Evolutionary conservation across 2,888 invertebrate genomes (phyloP), one percentile per base, ranked within the genome.

Genomic region (Ornithoptera alexandrae): DNA sequence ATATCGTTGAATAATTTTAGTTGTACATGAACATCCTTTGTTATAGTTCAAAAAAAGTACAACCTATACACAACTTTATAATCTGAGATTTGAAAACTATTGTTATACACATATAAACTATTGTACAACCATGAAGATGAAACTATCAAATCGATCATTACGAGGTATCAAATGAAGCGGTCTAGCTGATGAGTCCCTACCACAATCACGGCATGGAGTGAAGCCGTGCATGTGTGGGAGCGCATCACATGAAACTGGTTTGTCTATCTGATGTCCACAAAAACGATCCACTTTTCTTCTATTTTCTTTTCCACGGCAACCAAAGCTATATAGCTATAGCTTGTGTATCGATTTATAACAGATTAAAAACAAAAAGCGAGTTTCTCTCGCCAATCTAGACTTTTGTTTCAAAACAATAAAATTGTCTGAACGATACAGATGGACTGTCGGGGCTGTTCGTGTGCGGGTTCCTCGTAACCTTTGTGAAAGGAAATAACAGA

Each of bases 191-290:
- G 80, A 81, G 83, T 84, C 80, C 83, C 84, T 84, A 88, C 87
- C 87, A 81, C 88, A 91, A 84, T 82, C 78, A 81, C 80, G 73
- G 80, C 76, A 78, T 81, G 84, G 84, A 79, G 30, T 30, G 91
- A 91, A 91, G 87, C 90, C 90, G 79, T 82, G 77, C 72, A 84
- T 84, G 90, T 90, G 92, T 91, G 92, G 89, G 90, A 91, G 85
- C 84, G 80, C 79, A 78, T 78, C 80, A 78, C 79, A 80, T 81
- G 78, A 78, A 86, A 89, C 88, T 79, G 87, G 90, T 90, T 90
- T 84, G 80, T 83, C 88, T 89, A 88, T 85, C 79, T 75, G 71
- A 72, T 73, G 73, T 72, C 72, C 73, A 76, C 74, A 73, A 74
- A 73, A 77, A 78, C 77, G 79, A 77, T 75, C 75, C 72, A 74